These are phyloP conservation scores for Prunella fulvescens DNA, from an alignment of 2,113 vertebrate genomes.

Conservation along the genomic window DNA sequence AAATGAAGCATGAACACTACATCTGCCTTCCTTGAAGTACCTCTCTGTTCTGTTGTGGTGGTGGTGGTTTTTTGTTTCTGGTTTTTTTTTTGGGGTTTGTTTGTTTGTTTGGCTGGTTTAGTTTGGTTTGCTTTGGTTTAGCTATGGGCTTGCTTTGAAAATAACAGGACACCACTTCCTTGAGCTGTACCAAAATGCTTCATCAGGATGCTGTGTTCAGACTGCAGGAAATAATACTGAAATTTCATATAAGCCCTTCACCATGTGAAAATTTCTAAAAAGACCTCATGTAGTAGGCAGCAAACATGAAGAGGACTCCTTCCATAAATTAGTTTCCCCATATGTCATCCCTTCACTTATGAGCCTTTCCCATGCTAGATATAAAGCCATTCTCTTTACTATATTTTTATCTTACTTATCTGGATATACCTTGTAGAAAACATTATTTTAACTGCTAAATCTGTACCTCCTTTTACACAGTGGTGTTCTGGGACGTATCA, in stretches of 20 bases:
- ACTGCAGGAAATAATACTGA: not conserved
- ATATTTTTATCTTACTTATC: not conserved
- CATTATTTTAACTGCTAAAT: not conserved
- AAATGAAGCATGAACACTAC: not conserved
- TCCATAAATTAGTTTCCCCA: not conserved
- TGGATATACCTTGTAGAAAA: not conserved
- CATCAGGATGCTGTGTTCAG: not conserved
- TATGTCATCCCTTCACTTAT: not conserved
- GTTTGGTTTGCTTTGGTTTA: not conserved
- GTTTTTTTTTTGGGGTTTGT: not conserved
- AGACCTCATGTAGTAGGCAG: not conserved
- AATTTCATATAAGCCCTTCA: not conserved
- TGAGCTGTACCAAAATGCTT: not conserved
- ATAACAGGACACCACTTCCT: not conserved
- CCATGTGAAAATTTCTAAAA: not conserved
- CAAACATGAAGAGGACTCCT: not conserved
- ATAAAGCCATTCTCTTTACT: not conserved
- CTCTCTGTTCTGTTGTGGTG: not conserved
- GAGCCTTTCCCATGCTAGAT: not conserved
- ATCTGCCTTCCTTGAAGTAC: not conserved
- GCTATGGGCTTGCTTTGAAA: not conserved
- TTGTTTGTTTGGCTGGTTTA: not conserved
- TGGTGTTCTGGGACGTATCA: not conserved
- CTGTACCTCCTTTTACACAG: not conserved
- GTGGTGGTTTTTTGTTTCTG: not conserved